phyloP scores from a whole-genome alignment of 2,113 vertebrate species.

The Heterochromis multidens region DNA sequence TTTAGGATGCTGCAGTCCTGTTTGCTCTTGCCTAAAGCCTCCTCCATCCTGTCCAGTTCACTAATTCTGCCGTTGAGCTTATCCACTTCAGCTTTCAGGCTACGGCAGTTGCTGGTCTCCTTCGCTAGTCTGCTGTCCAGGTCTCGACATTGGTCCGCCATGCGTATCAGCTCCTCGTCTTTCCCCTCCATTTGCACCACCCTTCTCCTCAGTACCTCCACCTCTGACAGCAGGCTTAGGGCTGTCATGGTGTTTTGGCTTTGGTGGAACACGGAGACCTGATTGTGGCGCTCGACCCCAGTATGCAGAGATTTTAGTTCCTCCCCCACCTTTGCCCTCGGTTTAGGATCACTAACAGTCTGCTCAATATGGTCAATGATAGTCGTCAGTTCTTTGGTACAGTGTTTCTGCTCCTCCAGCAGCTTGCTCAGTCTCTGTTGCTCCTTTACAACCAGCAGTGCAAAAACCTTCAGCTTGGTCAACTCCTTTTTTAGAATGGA shows the following conservation, averaged over 20 bases:
- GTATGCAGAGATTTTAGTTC: constrained; percentile 76
- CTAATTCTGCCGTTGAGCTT: constrained; percentile 88
- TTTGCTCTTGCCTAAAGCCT: constrained; percentile 88
- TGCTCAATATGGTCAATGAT: constrained; percentile 74
- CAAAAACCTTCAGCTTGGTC: constrained; percentile 85
- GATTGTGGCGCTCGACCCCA: constrained; percentile 73
- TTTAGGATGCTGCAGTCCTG: constrained; percentile 88
- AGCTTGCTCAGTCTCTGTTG: constrained; percentile 83
- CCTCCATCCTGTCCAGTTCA: constrained; percentile 91
- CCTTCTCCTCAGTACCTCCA: constrained; percentile 88
- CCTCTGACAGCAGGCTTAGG: constrained; percentile 81
- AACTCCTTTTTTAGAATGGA: constrained; percentile 82
- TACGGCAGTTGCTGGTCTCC: constrained; percentile 82
- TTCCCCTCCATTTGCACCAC: constrained; percentile 96
- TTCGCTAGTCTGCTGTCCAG: constrained; percentile 86
- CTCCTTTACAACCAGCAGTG: constrained; percentile 87
- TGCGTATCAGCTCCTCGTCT: constrained; percentile 92
- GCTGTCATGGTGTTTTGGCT: constrained; percentile 83
- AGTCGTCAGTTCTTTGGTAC: constrained; percentile 78
- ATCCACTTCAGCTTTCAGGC: constrained; percentile 88
- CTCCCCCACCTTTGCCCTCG: constrained; percentile 72
- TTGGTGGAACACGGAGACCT: constrained; percentile 68
- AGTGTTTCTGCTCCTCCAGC: constrained; percentile 79
- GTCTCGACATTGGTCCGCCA: constrained; percentile 91
- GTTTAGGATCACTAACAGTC: constrained; percentile 73